phyloP scores from a whole-genome alignment of 2,888 invertebrate genomes.

The Limnephilus auricula region DNA sequence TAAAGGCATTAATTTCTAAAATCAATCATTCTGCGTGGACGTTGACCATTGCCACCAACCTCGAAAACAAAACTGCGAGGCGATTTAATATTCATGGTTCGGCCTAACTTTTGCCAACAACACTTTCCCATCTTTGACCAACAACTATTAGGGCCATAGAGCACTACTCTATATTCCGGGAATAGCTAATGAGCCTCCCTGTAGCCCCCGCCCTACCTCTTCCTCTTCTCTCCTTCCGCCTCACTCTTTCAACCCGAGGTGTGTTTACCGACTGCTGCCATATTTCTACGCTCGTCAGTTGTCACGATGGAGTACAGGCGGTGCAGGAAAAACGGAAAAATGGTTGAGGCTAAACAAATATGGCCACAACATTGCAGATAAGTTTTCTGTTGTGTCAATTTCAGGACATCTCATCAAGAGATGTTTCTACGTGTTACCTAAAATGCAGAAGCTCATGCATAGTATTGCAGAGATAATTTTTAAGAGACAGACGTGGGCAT shows the following conservation, averaged over 20 bases:
- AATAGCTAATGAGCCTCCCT: slow-evolving; percentile 57
- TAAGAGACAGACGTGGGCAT: background rate
- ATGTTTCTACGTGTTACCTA: background rate
- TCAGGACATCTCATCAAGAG: background rate
- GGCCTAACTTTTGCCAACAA: slow-evolving; percentile 27
- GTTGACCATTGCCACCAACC: background rate
- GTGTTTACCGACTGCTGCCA: slow-evolving; percentile 66
- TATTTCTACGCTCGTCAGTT: slow-evolving; percentile 66
- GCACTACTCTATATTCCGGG: slow-evolving; percentile 50
- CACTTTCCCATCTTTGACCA: slow-evolving; percentile 47
- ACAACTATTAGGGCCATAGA: slow-evolving; percentile 24
- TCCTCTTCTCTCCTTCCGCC: background rate
- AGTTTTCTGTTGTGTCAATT: background rate
- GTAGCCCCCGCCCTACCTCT: slow-evolving; percentile 30
- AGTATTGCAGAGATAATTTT: background rate
- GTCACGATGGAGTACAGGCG: slow-evolving; percentile 62
- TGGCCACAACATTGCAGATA: background rate
- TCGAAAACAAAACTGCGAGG: background rate
- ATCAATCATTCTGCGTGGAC: background rate
- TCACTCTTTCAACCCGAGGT: slow-evolving; percentile 53
- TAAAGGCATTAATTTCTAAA: background rate
- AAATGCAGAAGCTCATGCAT: too few species aligned
- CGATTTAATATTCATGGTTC: slow-evolving; percentile 23
- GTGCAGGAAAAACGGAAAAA: slow-evolving; percentile 7
- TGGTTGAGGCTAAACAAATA: background rate